Evolutionary conservation across 2,797 vertebrate genomes (phyloP).

Genomic region (Rachycentron canadum): DNA sequence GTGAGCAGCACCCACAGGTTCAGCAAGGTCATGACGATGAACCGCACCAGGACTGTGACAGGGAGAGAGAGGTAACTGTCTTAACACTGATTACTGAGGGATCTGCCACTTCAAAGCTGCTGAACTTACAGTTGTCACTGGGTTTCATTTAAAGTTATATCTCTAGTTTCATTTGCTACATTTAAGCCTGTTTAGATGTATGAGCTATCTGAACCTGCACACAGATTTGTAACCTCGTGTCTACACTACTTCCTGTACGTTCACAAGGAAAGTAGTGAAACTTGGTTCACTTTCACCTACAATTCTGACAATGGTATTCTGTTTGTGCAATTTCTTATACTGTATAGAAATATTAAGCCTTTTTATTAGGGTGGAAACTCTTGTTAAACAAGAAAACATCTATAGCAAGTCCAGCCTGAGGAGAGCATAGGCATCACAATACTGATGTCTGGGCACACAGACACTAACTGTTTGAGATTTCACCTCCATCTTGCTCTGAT

Average conservation of each 20-base stretch:
- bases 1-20: constrained; percentile 92
- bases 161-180: neutral
- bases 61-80: constrained; percentile 17
- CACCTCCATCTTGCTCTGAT: neutral
- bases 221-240: neutral
- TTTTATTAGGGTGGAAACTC: neutral
- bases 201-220: neutral
- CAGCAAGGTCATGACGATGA: constrained; percentile 88
- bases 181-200: neutral
- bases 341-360: neutral
- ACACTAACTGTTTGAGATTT: neutral
- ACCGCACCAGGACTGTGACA: constrained; percentile 90
- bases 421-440: neutral
- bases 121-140: neutral
- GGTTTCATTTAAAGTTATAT: neutral
- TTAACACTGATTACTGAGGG: too few species aligned
- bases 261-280: too few species aligned
- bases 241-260: neutral
- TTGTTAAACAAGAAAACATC: too few species aligned
- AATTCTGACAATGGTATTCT: neutral
- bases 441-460: neutral
- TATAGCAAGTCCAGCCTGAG: neutral
- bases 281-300: neutral
- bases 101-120: neutral
- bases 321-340: too few species aligned